Evolutionary conservation across 2,888 invertebrate genomes (phyloP).

Genomic region (Drosophila multiciliata): DNA sequence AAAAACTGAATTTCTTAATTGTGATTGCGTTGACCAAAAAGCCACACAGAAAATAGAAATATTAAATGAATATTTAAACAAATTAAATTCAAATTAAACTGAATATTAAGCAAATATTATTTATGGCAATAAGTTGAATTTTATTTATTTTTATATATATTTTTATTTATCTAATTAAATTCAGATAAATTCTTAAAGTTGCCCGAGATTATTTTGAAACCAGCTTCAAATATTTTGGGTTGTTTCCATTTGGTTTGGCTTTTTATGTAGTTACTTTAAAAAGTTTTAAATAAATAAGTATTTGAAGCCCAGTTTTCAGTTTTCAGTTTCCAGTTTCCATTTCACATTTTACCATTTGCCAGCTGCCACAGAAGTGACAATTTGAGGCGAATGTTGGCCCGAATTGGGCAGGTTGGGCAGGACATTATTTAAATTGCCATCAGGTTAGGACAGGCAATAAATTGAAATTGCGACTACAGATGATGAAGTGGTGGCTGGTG

Average conservation of each 20-base stretch:
- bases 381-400: background rate
- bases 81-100: background rate
- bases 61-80: background rate
- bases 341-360: constrained; percentile 16
- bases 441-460: constrained; percentile 71
- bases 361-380: constrained; percentile 52
- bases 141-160: background rate
- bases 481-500: constrained; percentile 22
- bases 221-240: background rate
- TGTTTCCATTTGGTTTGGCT: constrained; percentile 4
- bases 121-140: background rate
- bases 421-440: constrained; percentile 72
- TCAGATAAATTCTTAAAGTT: background rate
- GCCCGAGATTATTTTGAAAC: background rate
- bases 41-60: background rate
- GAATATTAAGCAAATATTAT: background rate
- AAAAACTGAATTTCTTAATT: constrained; percentile 23
- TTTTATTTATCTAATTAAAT: background rate
- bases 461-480: constrained; percentile 53
- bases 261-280: constrained; percentile 8
- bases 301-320: constrained; percentile 10
- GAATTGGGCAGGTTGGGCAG: constrained; percentile 24
- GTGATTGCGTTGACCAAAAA: constrained; percentile 19
- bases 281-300: constrained; percentile 46
- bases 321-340: constrained; percentile 15